Base-by-base conservation (phyloP, 2,113 vertebrate species). In the Callionymus lyra region DNA sequence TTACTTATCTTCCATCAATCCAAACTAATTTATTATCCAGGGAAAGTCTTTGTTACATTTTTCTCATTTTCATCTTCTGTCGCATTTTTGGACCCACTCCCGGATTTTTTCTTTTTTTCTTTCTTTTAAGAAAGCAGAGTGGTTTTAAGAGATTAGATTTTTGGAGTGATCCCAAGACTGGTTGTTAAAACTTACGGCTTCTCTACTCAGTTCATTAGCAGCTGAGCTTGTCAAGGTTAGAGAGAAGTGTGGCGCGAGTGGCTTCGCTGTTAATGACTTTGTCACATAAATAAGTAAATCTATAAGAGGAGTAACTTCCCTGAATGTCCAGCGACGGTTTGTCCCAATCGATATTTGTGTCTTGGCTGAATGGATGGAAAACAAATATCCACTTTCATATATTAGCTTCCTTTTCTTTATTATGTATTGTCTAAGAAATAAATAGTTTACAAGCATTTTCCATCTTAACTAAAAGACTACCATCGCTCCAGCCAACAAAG, bases 181-280 rank as follows among this genome's bases (percentile, higher is more conserved):
- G 13, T 43, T 32, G 31, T 37, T 11, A 70, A 68, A 72, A 44
- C 69, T 27, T 18, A 31, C 40, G 33, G 38, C 13, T 36, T 49
- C 59, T 38, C 12, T 46, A 16, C 13, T 49, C 13, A 6, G 59
- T 79, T 78, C 71, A 68, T 78, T 70, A 72, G 54, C 52, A 44
- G 9, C 39, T 49, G 69, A 72, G 77, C 53, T 72, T 0, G 38
- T 71, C 72, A 74, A 53, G 75, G 62, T 76, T 76, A 77, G 50
- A 70, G 54, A 47, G 38, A 9, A 31, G 44, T 47, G 47, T 59
- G 50, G 43, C 50, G 64, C 83, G 47, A 35, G 62, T 46, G 62
- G 50, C 49, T 47, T 46, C 9, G 45, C 37, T 41, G 64, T 47
- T 72, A 83, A 82, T 84, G 83, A 83, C 47, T 53, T 74, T 72